Base-by-base conservation (phyloP, 2,113 vertebrate species). In the Stegastes partitus region DNA sequence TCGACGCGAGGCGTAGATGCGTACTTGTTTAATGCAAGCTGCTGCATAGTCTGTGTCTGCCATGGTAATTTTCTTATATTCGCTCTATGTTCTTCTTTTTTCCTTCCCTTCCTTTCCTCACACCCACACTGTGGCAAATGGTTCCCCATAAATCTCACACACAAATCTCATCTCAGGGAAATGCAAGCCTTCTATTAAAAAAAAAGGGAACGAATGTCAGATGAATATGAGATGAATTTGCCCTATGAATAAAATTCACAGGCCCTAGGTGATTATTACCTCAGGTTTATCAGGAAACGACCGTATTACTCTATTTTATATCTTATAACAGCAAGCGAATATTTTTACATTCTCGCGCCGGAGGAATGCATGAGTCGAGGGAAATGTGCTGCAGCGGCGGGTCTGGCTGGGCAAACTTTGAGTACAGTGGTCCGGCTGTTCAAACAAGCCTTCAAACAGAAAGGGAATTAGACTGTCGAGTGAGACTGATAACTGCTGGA, bases 201-300 rank as follows among this genome's bases (percentile, higher is more conserved):
- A n/a, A 82, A 42, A 64, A 34, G 31, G 75, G 79, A 81, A 78
- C 16, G 63, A 58, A 81, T 78, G 81, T 83, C 73, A 77, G 68
- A 81, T 84, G 80, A 90, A 87, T 82, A 87, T 70, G 73, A 76
- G 83, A 86, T 82, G 74, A 88, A 89, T 89, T 90, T 85, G 79
- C 74, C 77, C 75, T 45, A 63, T 84, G 81, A 91, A 87, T 87
- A 85, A 83, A 86, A 88, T 85, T 84, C 77, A 76, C 53, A 72
- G 74, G 71, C 81, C 80, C 65, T 21, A 12, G 77, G 77, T 83
- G 88, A 90, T 91, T 86, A 89, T 89, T 85, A 86, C 81, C 68
- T 72, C 1, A 37, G 79, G 88, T 89, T 91, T 90, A 89, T 91
- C 80, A 26, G 84, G 56, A 72, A 90, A 77, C 44, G 59, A 68